Base-by-base conservation (phyloP, 2,113 vertebrate species). In the Cynopterus brachyotis region DNA sequence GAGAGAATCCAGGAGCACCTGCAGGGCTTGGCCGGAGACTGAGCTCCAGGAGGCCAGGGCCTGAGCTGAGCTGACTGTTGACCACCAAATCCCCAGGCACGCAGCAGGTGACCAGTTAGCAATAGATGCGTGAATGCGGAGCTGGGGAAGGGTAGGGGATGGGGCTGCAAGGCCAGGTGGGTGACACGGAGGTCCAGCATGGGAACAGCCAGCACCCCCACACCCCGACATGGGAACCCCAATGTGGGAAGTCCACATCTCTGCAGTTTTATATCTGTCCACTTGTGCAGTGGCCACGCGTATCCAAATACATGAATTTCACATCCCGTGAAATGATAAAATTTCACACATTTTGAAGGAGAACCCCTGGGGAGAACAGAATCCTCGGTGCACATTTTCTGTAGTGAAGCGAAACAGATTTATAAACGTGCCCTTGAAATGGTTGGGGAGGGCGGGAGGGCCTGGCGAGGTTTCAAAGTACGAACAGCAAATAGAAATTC, bases 391-490 rank as follows among this genome's bases (percentile, higher is more conserved):
- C 17, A 59, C 28, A 2, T 53, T 53, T 75, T 79, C 73, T 8
- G 6, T 55, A 47, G 81, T 37, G 7, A 78, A 82, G 75, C 37
- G 32, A 66, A 93, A 24, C n/a, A 87, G 66, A 32, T 37, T 62
- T 72, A 37, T 50, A 85, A 87, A 62, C 81, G 22, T n/a, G 37
- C 70, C 62, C 30, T 64, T 47, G 80, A 79, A 53, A 70, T 37
- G 35, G 26, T 42, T 0, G 0, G 55, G 53, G 35, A 47, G 62
- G 40, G 55, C 35, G 12, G 17, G 53, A 28, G 47, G 76, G 13
- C 59, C 60, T 40, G 73, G 80, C 62, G 24, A 55, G 50, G 15
- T 67, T 79, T 79, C 57, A 40, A 32, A 91, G 89, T 26, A 92
- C 42, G 7, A 32, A 6, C 15, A 50, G 30, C 11, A 9, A 64